phyloP scores from a whole-genome alignment of 92 coral and sea anemone species.

The Metridium senile region DNA sequence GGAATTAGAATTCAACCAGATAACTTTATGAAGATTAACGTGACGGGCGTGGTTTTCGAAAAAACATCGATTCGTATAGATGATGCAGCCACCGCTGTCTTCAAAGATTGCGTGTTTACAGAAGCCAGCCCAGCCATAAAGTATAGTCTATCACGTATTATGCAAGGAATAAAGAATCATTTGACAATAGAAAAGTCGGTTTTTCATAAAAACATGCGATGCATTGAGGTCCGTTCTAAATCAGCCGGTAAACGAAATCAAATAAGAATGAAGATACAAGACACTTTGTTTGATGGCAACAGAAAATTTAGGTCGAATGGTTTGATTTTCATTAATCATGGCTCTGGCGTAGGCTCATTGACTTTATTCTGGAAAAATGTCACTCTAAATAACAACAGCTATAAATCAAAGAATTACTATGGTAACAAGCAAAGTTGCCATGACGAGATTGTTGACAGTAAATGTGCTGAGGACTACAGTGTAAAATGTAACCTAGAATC shows the following conservation, averaged over 20 bases:
- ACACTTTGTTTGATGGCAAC: constrained; percentile 17
- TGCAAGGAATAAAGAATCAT: not conserved
- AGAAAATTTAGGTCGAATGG: not conserved
- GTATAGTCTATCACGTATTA: not conserved
- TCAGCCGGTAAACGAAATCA: not conserved
- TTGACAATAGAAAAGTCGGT: not conserved
- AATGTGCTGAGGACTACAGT: not conserved
- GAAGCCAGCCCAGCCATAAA: constrained; percentile 10
- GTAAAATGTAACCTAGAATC: not conserved
- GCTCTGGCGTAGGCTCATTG: not conserved
- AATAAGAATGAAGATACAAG: not conserved
- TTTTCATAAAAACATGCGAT: not conserved
- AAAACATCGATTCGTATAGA: not conserved
- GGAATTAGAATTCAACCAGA: constrained; percentile 6
- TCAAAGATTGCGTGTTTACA: constrained; percentile 16
- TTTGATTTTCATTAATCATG: not conserved
- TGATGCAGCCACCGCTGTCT: constrained; percentile 3
- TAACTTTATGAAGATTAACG: not conserved
- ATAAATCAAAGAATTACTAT: not conserved
- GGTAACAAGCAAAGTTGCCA: not conserved
- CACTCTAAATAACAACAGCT: not conserved
- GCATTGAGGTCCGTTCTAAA: not conserved
- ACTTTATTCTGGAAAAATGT: constrained; percentile 13
- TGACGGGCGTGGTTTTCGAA: constrained; percentile 14
- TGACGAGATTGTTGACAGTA: not conserved